Percentiles rank a stretch among this genome's conserved stretches.
phyloP scores from a whole-genome alignment of 2,113 vertebrate genomes.

The Brevimyrus niger region DNA sequence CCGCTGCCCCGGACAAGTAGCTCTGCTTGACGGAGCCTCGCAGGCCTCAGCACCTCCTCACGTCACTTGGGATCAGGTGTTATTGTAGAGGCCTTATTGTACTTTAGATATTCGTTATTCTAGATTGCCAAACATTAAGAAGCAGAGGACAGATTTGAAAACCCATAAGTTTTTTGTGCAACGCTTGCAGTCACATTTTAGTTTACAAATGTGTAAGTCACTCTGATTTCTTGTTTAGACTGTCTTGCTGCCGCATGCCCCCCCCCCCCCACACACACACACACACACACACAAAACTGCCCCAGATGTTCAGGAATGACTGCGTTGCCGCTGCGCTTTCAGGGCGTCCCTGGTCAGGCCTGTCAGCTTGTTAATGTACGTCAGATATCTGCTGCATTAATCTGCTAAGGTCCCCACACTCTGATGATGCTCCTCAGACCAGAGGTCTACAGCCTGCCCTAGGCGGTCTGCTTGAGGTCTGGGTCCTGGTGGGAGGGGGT shows the following conservation, averaged over 20 bases:
- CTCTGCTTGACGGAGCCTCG: not conserved
- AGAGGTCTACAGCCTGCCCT: too few species aligned
- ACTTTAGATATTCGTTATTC: not conserved
- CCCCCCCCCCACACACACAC: too few species aligned
- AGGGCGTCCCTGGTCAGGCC: too few species aligned
- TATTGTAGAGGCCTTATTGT: not conserved
- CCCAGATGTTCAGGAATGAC: not conserved
- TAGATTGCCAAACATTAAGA: not conserved
- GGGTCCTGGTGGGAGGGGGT: too few species aligned
- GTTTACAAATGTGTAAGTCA: not conserved
- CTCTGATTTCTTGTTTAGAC: not conserved
- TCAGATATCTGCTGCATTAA: too few species aligned
- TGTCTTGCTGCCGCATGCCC: too few species aligned
- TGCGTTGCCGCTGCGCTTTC: not conserved
- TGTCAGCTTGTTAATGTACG: too few species aligned
- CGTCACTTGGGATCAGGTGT: not conserved
- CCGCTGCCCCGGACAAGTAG: not conserved
- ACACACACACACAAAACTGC: too few species aligned
- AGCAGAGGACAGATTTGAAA: not conserved
- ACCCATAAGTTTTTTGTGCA: not conserved
- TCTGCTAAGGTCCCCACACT: too few species aligned
- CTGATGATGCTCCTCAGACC: too few species aligned
- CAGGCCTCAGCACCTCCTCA: not conserved
- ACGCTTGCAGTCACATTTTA: not conserved
- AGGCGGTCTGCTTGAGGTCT: too few species aligned